Conservation (phyloP, 1,140 invertebrate genomes). For the Drosophila grimshawi region DNA sequence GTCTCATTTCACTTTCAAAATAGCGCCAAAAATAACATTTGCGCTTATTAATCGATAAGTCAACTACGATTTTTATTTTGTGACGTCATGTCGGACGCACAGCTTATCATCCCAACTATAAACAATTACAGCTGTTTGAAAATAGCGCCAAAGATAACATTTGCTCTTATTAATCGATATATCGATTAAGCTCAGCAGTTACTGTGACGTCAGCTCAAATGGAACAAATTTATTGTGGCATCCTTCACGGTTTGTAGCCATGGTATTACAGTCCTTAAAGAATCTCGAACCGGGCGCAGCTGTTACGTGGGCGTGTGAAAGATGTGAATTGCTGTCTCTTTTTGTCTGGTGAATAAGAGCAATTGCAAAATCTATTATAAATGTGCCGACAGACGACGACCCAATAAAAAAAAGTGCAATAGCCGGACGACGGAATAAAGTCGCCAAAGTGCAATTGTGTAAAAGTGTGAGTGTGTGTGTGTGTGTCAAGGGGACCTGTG, state of each 20-base stretch:
- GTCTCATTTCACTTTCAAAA: background rate
- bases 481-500: conserved; percentile 1
- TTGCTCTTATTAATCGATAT: conserved; percentile 8
- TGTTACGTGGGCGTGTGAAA: conserved; percentile 41
- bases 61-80: background rate
- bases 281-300: conserved; percentile 26
- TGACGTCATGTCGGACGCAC: conserved; percentile 2
- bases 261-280: conserved; percentile 45
- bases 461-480: conserved; percentile 10
- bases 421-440: conserved; percentile 1
- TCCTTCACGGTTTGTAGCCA: conserved; percentile 5
- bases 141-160: background rate
- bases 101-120: background rate
- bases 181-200: background rate
- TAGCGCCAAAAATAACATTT: background rate
- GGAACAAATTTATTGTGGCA: background rate
- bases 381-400: conserved; percentile 11
- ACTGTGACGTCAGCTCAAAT: conserved; percentile 18
- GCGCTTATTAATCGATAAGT: conserved; percentile 8
- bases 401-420: background rate
- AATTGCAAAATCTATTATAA: conserved; percentile 10
- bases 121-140: conserved; percentile 1
- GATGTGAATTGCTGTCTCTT: conserved; percentile 6
- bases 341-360: background rate
- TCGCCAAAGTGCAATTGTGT: conserved; percentile 17